Base-by-base conservation (phyloP, 2,888 invertebrate species). In the Oxyteleia sp. region DNA sequence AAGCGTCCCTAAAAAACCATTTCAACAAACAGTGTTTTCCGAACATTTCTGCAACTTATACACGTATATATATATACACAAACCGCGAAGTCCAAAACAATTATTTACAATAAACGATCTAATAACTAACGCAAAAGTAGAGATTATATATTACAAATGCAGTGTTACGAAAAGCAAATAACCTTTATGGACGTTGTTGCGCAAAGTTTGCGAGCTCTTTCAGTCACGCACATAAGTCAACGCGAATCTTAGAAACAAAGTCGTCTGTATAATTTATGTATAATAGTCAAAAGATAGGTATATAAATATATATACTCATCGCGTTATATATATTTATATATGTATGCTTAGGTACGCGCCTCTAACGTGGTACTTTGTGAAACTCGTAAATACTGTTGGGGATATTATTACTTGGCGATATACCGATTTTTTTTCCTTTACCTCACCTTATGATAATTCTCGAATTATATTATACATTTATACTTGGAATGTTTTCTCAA, bases 301-400 rank as follows among this genome's bases (percentile, higher is more conserved):
- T 35, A 75, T 29, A 75, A 38, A 57, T 41, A 55, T 47, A 63
- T 26, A 66, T 68, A 63, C n/a, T 29, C 3, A 8, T 7, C 8
- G 8, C 10, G 8, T 32, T 61, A 57, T 53, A 69, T 57, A 71
- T 71, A 53, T 57, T 32, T 61, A 63, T 55, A 38, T 29, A 61
- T 35, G 23, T 64, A 51, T 55, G 41, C 51, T 51, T 51, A 45
- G 61, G 64, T 63, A 68, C 75, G 57, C 71, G 68, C 63, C 59
- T 71, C 38, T 55, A 80, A 76, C 55, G 76, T 79, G 74, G 72
- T 79, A 75, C 53, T 79, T 85, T 49, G 69, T 75, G 72, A 78
- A 69, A 78, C 38, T 86, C 85, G 87, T 90, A 90, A 92, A 92
- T 92, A 93, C 90, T 92, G 92, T 90, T 91, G 64, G 79, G 89